phyloP scores from a whole-genome alignment of 1,140 invertebrate genomes.

The Theocolax elegans region DNA sequence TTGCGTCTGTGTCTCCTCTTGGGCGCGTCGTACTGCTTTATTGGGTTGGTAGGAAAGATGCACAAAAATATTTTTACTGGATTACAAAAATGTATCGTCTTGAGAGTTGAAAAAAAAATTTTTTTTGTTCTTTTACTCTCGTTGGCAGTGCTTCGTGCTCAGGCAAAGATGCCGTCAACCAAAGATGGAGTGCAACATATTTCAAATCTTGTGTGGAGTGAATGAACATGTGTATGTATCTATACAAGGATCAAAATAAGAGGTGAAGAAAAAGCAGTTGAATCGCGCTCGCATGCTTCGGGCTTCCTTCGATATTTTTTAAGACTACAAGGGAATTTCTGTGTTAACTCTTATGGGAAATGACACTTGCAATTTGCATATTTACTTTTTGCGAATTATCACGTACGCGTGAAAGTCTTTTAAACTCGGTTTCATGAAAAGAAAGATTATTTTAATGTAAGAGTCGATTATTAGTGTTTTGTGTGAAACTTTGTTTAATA shows the following conservation, averaged over 20 bases:
- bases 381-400: too few relatives aligned
- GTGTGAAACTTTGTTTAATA: too few relatives aligned
- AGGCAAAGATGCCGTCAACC: not conserved
- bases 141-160: slow-evolving; percentile 5
- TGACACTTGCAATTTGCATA: too few relatives aligned
- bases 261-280: slow-evolving; percentile 45
- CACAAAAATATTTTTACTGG: slow-evolving; percentile 57
- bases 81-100: slow-evolving; percentile 45
- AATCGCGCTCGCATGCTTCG: slow-evolving; percentile 45
- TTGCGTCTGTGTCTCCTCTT: slow-evolving; percentile 60
- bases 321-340: not conserved
- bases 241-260: not conserved
- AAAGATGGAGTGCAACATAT: slow-evolving; percentile 31
- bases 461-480: too few relatives aligned
- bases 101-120: slow-evolving; percentile 39
- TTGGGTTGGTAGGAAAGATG: slow-evolving; percentile 47
- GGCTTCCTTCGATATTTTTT: slow-evolving; percentile 26
- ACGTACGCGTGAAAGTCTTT: too few relatives aligned
- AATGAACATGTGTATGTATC: not conserved
- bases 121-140: slow-evolving; percentile 5
- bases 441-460: too few relatives aligned
- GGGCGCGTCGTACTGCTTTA: slow-evolving; percentile 58
- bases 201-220: slow-evolving; percentile 26
- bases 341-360: too few relatives aligned
- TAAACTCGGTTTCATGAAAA: too few relatives aligned